Evolutionary conservation across 2,888 invertebrate genomes (phyloP).

Genomic region (Chymomyza procnemis): DNA sequence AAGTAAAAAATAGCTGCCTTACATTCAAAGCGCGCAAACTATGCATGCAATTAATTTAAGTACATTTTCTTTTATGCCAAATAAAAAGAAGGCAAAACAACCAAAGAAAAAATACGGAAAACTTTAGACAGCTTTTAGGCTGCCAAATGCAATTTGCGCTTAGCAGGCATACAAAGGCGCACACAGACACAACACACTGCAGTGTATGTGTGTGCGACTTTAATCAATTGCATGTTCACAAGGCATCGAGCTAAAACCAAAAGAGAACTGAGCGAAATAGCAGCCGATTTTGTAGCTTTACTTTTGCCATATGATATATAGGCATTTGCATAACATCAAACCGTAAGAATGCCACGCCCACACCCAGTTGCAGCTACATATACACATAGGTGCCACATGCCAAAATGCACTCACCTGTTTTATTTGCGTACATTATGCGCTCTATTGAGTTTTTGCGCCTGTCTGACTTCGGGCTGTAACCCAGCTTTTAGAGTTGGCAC

Average conservation of each 20-base stretch:
- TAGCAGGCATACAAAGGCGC: slow-evolving; percentile 1
- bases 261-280: neutral
- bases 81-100: neutral
- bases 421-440: slow-evolving; percentile 66
- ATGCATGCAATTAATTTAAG: slow-evolving; percentile 57
- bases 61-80: slow-evolving; percentile 36
- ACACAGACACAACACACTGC: neutral
- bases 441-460: slow-evolving; percentile 54
- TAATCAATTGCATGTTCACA: neutral
- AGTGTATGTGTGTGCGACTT: neutral
- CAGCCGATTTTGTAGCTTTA: neutral
- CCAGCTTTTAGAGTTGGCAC: neutral
- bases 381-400: slow-evolving; percentile 1
- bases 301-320: neutral
- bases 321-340: slow-evolving; percentile 37
- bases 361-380: neutral
- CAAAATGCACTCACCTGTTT: slow-evolving; percentile 59
- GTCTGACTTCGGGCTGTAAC: slow-evolving; percentile 3
- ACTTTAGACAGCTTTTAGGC: slow-evolving; percentile 38
- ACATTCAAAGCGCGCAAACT: slow-evolving; percentile 3
- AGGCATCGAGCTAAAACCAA: neutral
- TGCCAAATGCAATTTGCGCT: slow-evolving; percentile 36
- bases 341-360: slow-evolving; percentile 23
- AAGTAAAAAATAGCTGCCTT: neutral
- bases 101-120: slow-evolving; percentile 11